Conservation (phyloP, 2,888 invertebrate species). For the Drosophila macrospina region DNA sequence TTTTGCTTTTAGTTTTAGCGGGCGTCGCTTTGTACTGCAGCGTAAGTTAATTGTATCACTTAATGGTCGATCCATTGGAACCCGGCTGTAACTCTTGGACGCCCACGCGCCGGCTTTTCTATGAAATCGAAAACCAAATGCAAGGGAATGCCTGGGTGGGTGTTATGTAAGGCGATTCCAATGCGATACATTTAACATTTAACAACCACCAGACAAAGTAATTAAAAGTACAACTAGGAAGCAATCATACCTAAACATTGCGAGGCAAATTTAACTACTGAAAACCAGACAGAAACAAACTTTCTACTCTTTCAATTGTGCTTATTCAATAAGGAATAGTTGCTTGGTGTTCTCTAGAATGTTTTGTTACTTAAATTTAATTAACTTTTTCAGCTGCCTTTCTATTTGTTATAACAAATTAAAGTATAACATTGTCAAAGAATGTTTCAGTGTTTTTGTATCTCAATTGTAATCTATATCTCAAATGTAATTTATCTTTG, state of each 20-base stretch:
- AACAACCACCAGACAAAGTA: slow-evolving; percentile 28
- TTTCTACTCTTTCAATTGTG: too few species aligned
- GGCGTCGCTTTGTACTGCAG: slow-evolving; percentile 27
- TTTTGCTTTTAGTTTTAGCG: slow-evolving; percentile 19
- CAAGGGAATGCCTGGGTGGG: slow-evolving; percentile 23
- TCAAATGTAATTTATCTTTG: too few species aligned
- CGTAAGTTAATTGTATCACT: slow-evolving; percentile 52
- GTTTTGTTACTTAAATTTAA: too few species aligned
- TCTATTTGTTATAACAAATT: too few species aligned
- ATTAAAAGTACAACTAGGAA: slow-evolving; percentile 38
- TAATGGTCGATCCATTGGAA: slow-evolving; percentile 42
- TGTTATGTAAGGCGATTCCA: slow-evolving; percentile 47
- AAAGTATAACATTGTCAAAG: too few species aligned
- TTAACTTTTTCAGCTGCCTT: too few species aligned
- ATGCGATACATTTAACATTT: slow-evolving; percentile 31
- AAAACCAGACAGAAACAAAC: background rate
- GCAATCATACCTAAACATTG: background rate
- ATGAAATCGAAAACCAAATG: slow-evolving; percentile 2
- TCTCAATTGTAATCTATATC: too few species aligned
- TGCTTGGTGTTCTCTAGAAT: too few species aligned
- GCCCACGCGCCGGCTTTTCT: slow-evolving; percentile 31
- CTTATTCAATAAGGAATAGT: too few species aligned
- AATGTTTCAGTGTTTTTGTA: too few species aligned
- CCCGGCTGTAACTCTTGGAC: slow-evolving; percentile 29
- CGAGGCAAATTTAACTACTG: background rate